Base-by-base conservation (phyloP, 1,140 invertebrate species). In the Cryptotermes secundus region DNA sequence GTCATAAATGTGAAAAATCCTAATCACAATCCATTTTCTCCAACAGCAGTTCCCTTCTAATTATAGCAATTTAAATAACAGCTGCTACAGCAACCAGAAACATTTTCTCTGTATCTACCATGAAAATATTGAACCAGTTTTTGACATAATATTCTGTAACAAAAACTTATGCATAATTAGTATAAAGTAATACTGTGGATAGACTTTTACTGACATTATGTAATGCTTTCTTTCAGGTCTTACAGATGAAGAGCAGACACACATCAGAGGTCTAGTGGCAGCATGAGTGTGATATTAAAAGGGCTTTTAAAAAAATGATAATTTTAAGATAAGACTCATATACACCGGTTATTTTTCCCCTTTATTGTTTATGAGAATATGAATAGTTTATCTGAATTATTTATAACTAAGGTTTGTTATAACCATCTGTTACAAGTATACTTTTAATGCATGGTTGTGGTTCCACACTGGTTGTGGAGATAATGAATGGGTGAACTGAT, bases 281-380 rank as follows among this genome's bases (percentile, higher is more conserved):
- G 59, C 26, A 72, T 7, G 31, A 72, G 59, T 72, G 59, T 72
- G 59, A 72, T 72, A 72, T 31, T 72, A 72, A 31, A 16, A 14
- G 31, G 16, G 9, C n/a, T n/a, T 72, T 31, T 72, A 72, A n/a
- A 7, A n/a, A 72, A 31, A 16, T 72, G 59, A 31, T 4, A n/a
- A 12, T 72, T 72, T 72, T 72, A 72, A 72, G n/a, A 72, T 72
- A 72, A 9, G n/a, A 72, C 31, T 49, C 45, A 49, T 26, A 72
- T n/a, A 31, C n/a, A n/a, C 1, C 26, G 31, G 59, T 72, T 72
- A 72, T 72, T 31, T 31, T 72, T 26, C 26, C n/a, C 59, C 59
- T 59, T 59, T 72, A 72, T 72, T 31, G 59, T 72, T 72, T 72
- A 72, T 72, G 59, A 72, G 59, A 72, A 7, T n/a, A 72, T 72